Base-by-base conservation (phyloP, 1,140 invertebrate species). In the Lordiphosa stackelbergi region DNA sequence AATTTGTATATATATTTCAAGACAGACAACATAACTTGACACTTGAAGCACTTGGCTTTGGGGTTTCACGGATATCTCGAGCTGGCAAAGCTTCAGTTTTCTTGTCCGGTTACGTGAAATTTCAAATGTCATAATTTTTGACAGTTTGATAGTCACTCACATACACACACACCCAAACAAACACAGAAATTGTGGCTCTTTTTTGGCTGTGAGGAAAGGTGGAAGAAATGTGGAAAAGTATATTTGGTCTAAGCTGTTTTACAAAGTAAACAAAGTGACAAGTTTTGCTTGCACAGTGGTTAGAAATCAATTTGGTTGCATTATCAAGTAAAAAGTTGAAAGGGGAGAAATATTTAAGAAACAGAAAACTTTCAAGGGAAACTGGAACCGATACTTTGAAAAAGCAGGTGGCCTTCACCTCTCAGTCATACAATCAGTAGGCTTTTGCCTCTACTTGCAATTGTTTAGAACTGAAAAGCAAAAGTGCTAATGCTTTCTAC, bases 51-150 rank as follows among this genome's bases (percentile, higher is more conserved):
- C 61, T 83, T 84, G 72, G 72, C 49, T 60, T 60, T 52, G 62
- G 52, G 34, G 63, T 64, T 75, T 72, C 68, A 72, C 66, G 70
- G 69, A 73, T 79, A 55, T 74, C 51, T 51, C 36, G 54, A 37
- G 36, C 43, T 53, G 38, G 12, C 12, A 41, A 41, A 52, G 69
- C 58, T 63, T 59, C 61, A 73, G 64, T 69, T 85, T 84, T 84
- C 60, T 64, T 83, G 78, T 78, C 59, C 74, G 70, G 66, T 85
- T 77, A 73, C 72, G 74, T 85, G 69, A 85, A 85, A 85, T 75
- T 77, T 85, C 72, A 85, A 83, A 85, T 85, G 83, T 85, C 77
- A 84, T 83, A 78, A 74, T 85, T 85, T 68, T 77, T 85, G 83
- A 85, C 83, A 85, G 84, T 72, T 81, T 85, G 84, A 83, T 83